These are phyloP conservation scores for Cecropterus lyciades DNA, from an alignment of 1,140 invertebrate genomes.

Conservation along the genomic window DNA sequence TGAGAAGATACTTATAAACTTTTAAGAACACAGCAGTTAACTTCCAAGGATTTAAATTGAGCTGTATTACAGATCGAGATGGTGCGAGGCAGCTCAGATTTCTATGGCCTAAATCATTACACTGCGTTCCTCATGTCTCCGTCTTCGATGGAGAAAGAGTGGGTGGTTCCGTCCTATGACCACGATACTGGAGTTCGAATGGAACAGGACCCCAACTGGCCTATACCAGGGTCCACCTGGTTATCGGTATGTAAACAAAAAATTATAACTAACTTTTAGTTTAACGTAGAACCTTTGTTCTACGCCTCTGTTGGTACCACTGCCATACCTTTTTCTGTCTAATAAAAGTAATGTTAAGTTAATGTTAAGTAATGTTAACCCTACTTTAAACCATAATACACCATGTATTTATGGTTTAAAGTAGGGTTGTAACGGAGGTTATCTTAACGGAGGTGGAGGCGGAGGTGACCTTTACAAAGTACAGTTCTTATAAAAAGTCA, in stretches of 20 bases:
- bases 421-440: too few species aligned
- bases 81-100: constrained; percentile 85
- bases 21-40: constrained; percentile 13
- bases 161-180: constrained; percentile 77
- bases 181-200: constrained; percentile 82
- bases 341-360: too few species aligned
- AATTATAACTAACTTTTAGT: not conserved
- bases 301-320: too few species aligned
- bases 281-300: too few species aligned
- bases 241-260: constrained; percentile 72
- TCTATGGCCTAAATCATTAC: constrained; percentile 87
- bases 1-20: constrained; percentile 8
- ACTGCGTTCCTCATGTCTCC: constrained; percentile 77
- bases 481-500: too few species aligned
- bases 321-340: too few species aligned
- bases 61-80: constrained; percentile 47
- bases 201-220: constrained; percentile 80
- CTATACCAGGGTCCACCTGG: constrained; percentile 82
- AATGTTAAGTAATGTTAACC: too few species aligned
- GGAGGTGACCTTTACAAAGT: too few species aligned
- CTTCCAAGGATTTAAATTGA: constrained; percentile 4
- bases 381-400: too few species aligned
- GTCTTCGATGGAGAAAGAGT: constrained; percentile 52
- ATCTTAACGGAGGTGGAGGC: too few species aligned
- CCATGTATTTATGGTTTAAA: too few species aligned